Conservation (phyloP, 1,140 invertebrate species). For the Laodelphax striatellus region DNA sequence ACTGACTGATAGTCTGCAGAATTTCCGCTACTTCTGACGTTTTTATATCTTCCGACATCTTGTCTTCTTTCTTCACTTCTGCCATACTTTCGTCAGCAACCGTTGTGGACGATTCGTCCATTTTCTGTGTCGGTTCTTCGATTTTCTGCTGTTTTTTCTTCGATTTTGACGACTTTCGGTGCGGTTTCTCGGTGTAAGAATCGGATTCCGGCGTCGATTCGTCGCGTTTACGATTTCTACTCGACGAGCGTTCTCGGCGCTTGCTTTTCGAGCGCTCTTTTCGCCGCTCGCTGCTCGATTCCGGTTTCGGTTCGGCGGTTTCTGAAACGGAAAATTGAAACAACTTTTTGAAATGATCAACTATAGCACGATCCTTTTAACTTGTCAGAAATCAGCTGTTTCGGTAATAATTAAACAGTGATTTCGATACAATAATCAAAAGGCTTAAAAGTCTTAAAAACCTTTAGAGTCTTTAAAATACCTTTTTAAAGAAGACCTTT, state of each 20-base stretch:
- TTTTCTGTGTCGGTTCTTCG: not conserved
- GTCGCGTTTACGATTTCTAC: slow-evolving; percentile 13
- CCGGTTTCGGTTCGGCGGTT: not conserved
- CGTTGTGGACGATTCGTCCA: not conserved
- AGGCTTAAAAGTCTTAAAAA: too few relatives aligned
- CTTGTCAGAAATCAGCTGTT: too few relatives aligned
- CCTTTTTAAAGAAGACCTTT: too few relatives aligned
- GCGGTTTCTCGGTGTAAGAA: slow-evolving; percentile 1
- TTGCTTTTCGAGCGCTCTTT: slow-evolving; percentile 17
- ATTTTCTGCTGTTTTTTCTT: slow-evolving; percentile 23
- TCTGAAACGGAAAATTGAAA: too few relatives aligned
- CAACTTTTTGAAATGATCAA: too few relatives aligned
- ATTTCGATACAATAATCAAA: too few relatives aligned
- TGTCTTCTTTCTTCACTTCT: slow-evolving; percentile 16
- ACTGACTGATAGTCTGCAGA: not conserved
- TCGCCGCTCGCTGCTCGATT: slow-evolving; percentile 9
- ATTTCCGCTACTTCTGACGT: slow-evolving; percentile 12
- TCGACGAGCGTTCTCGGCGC: slow-evolving; percentile 14
- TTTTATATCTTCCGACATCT: slow-evolving; percentile 25
- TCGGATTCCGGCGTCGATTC: slow-evolving; percentile 10
- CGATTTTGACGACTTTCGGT: slow-evolving; percentile 28
- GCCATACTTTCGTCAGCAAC: not conserved
- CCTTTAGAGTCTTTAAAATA: too few relatives aligned
- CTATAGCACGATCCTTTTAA: too few relatives aligned
- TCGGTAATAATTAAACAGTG: too few relatives aligned